Conservation (phyloP, 2,888 invertebrate genomes). For the Sarcophaga carnaria region DNA sequence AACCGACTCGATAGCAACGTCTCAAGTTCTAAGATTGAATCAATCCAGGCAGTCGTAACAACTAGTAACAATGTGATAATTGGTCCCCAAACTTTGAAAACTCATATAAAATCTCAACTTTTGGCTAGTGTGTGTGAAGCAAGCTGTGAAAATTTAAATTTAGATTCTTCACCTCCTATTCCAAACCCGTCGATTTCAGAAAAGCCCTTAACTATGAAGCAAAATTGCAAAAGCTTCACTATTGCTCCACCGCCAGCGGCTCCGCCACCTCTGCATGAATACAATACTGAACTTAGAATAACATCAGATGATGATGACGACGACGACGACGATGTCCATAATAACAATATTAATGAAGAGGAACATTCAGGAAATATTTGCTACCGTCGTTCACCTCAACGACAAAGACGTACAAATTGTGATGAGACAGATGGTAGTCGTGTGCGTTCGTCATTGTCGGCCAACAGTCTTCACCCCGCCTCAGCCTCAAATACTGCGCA, state of each 20-base stretch:
- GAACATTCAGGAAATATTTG: slow-evolving; percentile 52
- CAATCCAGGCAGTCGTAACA: slow-evolving; percentile 22
- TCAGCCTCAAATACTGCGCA: slow-evolving; percentile 52
- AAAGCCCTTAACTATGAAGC: slow-evolving; percentile 46
- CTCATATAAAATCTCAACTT: slow-evolving; percentile 79
- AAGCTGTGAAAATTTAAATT: slow-evolving; percentile 82
- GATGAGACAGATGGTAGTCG: slow-evolving; percentile 63
- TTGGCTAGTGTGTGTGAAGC: slow-evolving; percentile 82
- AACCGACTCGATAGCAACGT: slow-evolving; percentile 48
- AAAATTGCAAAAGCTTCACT: slow-evolving; percentile 55
- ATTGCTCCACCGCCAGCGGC: slow-evolving; percentile 59
- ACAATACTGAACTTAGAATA: slow-evolving; percentile 73
- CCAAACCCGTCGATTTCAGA: slow-evolving; percentile 51
- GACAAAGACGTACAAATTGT: slow-evolving; percentile 34
- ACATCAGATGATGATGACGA: slow-evolving; percentile 70
- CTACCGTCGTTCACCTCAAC: slow-evolving; percentile 34
- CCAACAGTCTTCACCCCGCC: slow-evolving; percentile 56
- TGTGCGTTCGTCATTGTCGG: slow-evolving; percentile 48
- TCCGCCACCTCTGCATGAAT: slow-evolving; percentile 60
- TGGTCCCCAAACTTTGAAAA: slow-evolving; percentile 71
- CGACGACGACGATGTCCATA: slow-evolving; percentile 64
- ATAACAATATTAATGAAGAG: slow-evolving; percentile 63
- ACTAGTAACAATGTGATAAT: slow-evolving; percentile 47
- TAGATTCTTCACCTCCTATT: slow-evolving; percentile 74
- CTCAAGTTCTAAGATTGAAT: slow-evolving; percentile 44